These are phyloP conservation scores for Suncus etruscus DNA, from an alignment of 2,113 vertebrate genomes.

Conservation along the genomic window DNA sequence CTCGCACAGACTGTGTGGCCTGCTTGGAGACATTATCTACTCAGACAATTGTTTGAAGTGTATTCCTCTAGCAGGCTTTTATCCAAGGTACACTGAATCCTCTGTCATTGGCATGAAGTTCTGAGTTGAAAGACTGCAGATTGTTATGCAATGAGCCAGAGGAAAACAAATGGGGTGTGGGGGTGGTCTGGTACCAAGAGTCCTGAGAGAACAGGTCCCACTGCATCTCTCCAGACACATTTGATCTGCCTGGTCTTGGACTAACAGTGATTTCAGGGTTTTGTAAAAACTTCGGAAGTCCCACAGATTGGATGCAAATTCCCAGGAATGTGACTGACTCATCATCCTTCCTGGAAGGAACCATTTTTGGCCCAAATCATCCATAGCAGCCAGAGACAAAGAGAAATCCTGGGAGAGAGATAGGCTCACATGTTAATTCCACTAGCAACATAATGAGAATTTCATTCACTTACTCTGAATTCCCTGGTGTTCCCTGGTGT, in stretches of 20 bases:
- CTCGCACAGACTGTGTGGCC: not conserved
- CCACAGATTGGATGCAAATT: conserved; percentile 69
- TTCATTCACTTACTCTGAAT: conserved; percentile 82
- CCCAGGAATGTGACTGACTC: conserved; percentile 74
- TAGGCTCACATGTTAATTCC: conserved; percentile 81
- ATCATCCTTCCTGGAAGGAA: conserved; percentile 78
- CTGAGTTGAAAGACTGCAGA: not conserved
- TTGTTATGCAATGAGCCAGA: not conserved
- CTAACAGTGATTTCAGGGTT: not conserved
- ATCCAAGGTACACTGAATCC: not conserved
- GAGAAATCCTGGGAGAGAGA: conserved; percentile 79
- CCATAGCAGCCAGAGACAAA: conserved; percentile 79
- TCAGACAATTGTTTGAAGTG: not conserved
- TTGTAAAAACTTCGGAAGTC: not conserved
- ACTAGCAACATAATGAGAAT: conserved; percentile 80
- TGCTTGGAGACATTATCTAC: not conserved
- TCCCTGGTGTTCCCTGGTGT: conserved; percentile 52
- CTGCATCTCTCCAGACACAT: not conserved
- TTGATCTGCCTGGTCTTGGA: not conserved
- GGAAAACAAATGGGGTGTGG: not conserved
- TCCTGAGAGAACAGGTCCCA: accelerated
- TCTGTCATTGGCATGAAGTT: not conserved
- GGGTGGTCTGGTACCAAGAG: not conserved
- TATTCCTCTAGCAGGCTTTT: not conserved
- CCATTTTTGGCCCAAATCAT: conserved; percentile 79